Percentiles rank a stretch among this genome's conserved stretches.
These are phyloP conservation scores for Orestias chungarensis DNA, from an alignment of 2,797 vertebrate genomes.

Conservation along the genomic window DNA sequence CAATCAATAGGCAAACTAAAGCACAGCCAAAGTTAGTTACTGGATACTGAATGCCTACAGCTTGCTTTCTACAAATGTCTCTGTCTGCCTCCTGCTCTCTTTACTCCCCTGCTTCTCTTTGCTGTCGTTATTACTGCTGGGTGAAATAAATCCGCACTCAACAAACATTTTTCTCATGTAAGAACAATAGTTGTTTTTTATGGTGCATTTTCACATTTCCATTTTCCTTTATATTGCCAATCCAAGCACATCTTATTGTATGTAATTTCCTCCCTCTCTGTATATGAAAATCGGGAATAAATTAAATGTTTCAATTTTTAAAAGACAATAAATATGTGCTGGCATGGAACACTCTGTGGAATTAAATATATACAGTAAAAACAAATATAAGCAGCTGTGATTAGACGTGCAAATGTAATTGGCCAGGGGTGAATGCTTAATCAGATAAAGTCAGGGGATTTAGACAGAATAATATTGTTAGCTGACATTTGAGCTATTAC, in stretches of 20 bases:
- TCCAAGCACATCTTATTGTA: neutral
- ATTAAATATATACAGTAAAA: conserved; percentile 1
- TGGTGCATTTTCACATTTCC: neutral
- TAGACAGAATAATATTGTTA: neutral
- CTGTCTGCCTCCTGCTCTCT: neutral
- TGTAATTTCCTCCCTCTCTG: neutral
- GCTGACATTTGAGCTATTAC: neutral
- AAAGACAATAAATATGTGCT: neutral
- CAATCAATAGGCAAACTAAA: neutral
- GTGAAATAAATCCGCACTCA: neutral
- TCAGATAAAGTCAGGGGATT: neutral
- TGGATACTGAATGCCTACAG: neutral
- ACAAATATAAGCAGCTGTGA: neutral
- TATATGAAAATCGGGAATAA: neutral
- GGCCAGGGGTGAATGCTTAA: neutral
- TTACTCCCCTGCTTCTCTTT: neutral
- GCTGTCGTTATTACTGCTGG: neutral
- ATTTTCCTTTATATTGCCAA: neutral
- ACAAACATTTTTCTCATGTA: conserved; percentile 4
- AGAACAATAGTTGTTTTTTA: neutral
- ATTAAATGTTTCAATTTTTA: neutral
- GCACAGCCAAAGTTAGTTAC: neutral
- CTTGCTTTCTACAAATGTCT: neutral
- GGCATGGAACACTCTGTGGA: neutral
- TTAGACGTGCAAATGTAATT: neutral